Conservation (phyloP, 2,113 vertebrate species). For the Gadus chalcogrammus region DNA sequence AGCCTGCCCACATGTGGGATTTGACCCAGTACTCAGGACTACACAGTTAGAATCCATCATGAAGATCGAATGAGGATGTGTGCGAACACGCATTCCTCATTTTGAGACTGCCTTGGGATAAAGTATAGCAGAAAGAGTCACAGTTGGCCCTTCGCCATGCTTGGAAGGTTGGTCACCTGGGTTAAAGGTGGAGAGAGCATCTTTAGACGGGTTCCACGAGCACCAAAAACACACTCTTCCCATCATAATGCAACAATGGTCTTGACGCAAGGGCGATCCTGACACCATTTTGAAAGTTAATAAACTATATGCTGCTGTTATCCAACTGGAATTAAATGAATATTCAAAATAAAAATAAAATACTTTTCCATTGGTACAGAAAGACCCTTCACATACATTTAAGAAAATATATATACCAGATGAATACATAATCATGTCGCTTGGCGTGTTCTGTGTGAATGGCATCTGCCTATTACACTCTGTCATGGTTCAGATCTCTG, state of each 20-base stretch:
- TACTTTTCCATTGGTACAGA: not conserved
- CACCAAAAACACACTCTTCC: too few relatives aligned
- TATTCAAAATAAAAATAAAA: too few relatives aligned
- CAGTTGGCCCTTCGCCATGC: constrained; percentile 1
- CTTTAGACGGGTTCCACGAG: not conserved
- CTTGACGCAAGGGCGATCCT: too few relatives aligned
- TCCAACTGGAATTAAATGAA: too few relatives aligned
- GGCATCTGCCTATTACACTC: too few relatives aligned
- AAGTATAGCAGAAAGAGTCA: constrained; percentile 20
- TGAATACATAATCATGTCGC: constrained; percentile 25
- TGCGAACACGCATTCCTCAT: constrained; percentile 25
- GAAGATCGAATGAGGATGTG: constrained; percentile 41
- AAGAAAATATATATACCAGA: not conserved
- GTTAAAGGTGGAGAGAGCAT: constrained; percentile 30
- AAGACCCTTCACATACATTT: constrained; percentile 27
- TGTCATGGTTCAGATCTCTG: constrained; percentile 37
- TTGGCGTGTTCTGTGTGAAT: constrained; percentile 36
- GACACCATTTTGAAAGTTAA: too few relatives aligned
- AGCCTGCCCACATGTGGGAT: constrained; percentile 52
- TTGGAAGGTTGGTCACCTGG: constrained; percentile 33
- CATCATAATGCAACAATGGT: too few relatives aligned
- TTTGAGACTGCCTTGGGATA: constrained; percentile 1
- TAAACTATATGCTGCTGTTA: too few relatives aligned
- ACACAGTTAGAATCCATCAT: constrained; percentile 39
- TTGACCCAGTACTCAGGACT: constrained; percentile 36